phyloP scores from a whole-genome alignment of 2,797 vertebrate genomes.

The Macropus fuliginosus region DNA sequence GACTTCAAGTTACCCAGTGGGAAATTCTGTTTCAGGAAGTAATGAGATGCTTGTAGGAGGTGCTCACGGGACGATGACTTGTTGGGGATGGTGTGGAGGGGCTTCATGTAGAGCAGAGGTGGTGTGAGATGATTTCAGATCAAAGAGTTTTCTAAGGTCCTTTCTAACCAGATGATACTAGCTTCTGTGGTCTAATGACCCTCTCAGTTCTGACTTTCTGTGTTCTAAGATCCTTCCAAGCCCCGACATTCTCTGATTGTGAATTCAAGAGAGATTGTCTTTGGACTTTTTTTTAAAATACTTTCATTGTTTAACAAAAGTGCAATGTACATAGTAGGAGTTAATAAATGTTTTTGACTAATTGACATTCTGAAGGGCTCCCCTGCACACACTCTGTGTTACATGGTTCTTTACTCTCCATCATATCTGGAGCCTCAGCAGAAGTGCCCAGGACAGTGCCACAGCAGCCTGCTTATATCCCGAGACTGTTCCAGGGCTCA shows the following conservation, averaged over 20 bases:
- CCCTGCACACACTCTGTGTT: too few species aligned
- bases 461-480: background rate
- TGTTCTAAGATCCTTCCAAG: background rate
- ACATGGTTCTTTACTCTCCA: background rate
- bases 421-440: background rate
- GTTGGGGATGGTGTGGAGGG: background rate
- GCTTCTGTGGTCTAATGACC: background rate
- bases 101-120: background rate
- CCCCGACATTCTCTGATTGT: background rate
- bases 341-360: too few species aligned
- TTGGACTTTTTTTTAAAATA: too few species aligned
- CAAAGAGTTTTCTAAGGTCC: background rate
- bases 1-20: background rate
- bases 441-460: background rate
- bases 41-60: background rate
- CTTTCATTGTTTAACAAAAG: too few species aligned
- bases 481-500: background rate
- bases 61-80: background rate
- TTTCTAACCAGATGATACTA: background rate
- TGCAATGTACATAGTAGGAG: too few species aligned
- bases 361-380: background rate
- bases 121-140: background rate
- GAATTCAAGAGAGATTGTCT: too few species aligned
- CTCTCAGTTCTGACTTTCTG: background rate
- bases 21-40: background rate